These are phyloP conservation scores for Paguma larvata DNA, from an alignment of 2,797 vertebrate genomes.

Conservation along the genomic window DNA sequence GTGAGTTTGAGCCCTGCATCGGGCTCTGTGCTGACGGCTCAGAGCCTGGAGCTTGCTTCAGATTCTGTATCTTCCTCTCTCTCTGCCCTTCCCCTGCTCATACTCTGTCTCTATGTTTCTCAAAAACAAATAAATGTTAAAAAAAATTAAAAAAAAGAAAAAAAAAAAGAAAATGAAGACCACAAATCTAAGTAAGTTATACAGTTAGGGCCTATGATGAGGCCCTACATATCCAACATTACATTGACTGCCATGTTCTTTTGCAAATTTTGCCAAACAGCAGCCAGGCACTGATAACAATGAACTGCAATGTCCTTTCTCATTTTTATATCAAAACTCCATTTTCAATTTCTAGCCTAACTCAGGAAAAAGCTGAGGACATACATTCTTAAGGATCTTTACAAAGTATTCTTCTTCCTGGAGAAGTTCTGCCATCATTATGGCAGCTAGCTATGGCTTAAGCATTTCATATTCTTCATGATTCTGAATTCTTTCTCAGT, in stretches of 20 bases:
- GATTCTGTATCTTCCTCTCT: no score
- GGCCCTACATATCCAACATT: not conserved
- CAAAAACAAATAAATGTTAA: no score
- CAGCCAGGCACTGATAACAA: not conserved
- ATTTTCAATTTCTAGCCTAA: constrained; percentile 46
- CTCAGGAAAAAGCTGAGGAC: not conserved
- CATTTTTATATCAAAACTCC: constrained; percentile 10
- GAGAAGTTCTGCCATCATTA: constrained; percentile 37
- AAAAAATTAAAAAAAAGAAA: no score
- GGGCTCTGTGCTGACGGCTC: no score
- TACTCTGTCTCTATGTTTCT: no score
- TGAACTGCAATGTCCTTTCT: not conserved
- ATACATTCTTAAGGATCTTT: not conserved
- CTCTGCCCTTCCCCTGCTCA: no score
- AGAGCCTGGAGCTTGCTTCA: no score
- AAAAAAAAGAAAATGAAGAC: not conserved
- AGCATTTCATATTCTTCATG: not conserved
- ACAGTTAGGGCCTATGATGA: not conserved
- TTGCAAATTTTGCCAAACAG: not conserved
- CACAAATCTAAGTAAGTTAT: not conserved
- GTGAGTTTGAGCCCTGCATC: no score
- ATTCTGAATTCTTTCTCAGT: constrained; percentile 47
- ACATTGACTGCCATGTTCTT: not conserved
- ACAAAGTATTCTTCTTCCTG: not conserved
- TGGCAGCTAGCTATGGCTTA: not conserved